A percentile compares a stretch with the other conserved stretches of the same genome.
Conservation (phyloP, 2,888 invertebrate species). For the Drosophila melanosoma region DNA sequence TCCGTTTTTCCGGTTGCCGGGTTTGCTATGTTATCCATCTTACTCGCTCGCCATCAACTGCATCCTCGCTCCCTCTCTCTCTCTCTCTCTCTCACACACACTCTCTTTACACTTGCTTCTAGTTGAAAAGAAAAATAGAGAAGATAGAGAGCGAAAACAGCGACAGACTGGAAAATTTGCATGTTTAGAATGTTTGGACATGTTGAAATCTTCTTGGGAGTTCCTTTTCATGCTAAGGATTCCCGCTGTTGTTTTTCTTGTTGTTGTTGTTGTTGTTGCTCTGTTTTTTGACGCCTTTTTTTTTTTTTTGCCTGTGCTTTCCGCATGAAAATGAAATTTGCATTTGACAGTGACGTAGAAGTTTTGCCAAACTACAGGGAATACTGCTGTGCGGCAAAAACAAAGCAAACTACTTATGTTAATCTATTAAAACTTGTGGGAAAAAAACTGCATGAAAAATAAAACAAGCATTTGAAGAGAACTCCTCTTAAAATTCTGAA, state of each 20-base stretch:
- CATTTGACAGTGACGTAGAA: slow-evolving; percentile 72
- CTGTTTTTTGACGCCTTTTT: not conserved
- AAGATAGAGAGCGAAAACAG: slow-evolving; percentile 49
- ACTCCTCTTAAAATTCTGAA: not conserved
- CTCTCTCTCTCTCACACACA: no score
- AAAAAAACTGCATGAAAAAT: slow-evolving; percentile 14
- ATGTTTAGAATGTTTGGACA: slow-evolving; percentile 79
- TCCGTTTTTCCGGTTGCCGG: slow-evolving; percentile 82
- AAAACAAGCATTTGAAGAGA: not conserved
- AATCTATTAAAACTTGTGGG: slow-evolving; percentile 37
- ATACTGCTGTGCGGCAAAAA: slow-evolving; percentile 3
- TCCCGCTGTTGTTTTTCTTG: slow-evolving; percentile 6
- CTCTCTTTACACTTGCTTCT: slow-evolving; percentile 18
- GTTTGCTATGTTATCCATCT: slow-evolving; percentile 66
- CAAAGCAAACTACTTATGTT: slow-evolving; percentile 22
- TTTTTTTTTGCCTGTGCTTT: slow-evolving; percentile 15
- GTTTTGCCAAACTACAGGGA: slow-evolving; percentile 20
- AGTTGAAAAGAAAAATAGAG: slow-evolving; percentile 37
- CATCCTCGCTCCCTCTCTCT: not conserved
- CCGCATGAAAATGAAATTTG: slow-evolving; percentile 70
- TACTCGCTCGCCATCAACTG: slow-evolving; percentile 4
- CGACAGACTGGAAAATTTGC: slow-evolving; percentile 83
- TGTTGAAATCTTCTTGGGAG: slow-evolving; percentile 80
- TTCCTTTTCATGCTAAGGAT: slow-evolving; percentile 56
- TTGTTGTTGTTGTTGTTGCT: slow-evolving; percentile 8